Percentiles rank a stretch among this genome's conserved stretches.
These are phyloP conservation scores for Tokudaia muenninki DNA, from an alignment of 2,797 vertebrate genomes.

Conservation along the genomic window DNA sequence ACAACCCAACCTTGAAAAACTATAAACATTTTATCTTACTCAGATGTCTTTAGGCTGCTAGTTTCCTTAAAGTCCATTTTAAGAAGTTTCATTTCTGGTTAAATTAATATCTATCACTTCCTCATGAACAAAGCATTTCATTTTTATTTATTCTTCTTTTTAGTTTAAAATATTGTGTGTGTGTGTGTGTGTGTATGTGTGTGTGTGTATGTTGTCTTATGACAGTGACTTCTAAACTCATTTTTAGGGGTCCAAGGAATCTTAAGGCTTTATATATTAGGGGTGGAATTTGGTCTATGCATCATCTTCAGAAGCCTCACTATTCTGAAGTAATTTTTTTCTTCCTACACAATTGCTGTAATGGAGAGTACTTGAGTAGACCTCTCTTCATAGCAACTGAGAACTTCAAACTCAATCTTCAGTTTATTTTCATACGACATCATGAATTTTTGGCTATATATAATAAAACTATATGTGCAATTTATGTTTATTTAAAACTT, in stretches of 20 bases:
- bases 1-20: neutral
- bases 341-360: neutral
- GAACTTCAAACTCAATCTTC: conserved; percentile 35
- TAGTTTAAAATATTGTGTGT: neutral
- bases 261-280: neutral
- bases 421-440: conserved; percentile 38
- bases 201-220: neutral
- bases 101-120: neutral
- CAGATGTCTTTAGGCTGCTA: neutral
- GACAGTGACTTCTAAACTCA: neutral
- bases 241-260: neutral
- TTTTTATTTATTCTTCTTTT: neutral
- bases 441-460: conserved; percentile 6
- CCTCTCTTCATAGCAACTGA: conserved; percentile 6
- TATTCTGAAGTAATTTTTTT: neutral
- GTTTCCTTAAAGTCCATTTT: neutral
- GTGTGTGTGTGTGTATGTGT: no score
- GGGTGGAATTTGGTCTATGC: neutral
- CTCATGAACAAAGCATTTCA: neutral
- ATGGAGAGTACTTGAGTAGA: neutral
- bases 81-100: neutral
- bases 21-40: neutral
- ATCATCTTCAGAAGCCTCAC: neutral
- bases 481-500: neutral
- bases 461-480: neutral